phyloP scores from a whole-genome alignment of 2,888 invertebrate genomes.

The Cheilosia soror region DNA sequence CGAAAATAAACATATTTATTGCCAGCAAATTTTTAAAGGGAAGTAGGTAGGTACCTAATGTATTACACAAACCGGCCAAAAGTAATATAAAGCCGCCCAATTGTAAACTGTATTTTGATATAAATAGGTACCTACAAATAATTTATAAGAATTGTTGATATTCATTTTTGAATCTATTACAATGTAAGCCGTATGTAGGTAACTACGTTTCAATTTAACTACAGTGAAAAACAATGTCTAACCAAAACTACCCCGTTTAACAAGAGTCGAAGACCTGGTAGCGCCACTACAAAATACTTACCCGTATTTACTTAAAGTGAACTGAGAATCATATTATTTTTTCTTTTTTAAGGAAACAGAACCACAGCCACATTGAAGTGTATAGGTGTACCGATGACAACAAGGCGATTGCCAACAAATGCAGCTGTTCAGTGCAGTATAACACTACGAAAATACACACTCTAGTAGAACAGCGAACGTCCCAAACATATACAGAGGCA shows the following conservation, averaged over 20 bases:
- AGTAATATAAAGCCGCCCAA: too few species aligned
- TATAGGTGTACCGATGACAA: background rate
- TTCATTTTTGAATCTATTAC: background rate
- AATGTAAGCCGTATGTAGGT: background rate
- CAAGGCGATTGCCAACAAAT: conserved; percentile 25
- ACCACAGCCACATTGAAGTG: background rate
- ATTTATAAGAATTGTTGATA: background rate
- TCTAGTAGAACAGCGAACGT: background rate
- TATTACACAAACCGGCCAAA: too few species aligned
- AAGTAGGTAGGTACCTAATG: too few species aligned
- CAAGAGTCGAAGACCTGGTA: background rate
- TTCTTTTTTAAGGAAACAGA: background rate
- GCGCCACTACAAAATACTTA: conserved; percentile 11
- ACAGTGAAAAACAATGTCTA: background rate
- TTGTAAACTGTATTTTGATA: too few species aligned
- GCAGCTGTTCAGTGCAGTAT: conserved; percentile 63
- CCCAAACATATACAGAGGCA: background rate
- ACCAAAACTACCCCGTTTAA: background rate
- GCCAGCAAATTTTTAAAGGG: too few species aligned
- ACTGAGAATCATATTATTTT: background rate
- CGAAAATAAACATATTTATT: too few species aligned
- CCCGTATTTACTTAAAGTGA: conserved; percentile 14
- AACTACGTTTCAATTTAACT: background rate
- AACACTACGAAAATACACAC: conserved; percentile 27
- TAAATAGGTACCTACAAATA: too few species aligned